Evolutionary conservation across 1,140 invertebrate genomes (phyloP).

Genomic region (Pararge aegeria): DNA sequence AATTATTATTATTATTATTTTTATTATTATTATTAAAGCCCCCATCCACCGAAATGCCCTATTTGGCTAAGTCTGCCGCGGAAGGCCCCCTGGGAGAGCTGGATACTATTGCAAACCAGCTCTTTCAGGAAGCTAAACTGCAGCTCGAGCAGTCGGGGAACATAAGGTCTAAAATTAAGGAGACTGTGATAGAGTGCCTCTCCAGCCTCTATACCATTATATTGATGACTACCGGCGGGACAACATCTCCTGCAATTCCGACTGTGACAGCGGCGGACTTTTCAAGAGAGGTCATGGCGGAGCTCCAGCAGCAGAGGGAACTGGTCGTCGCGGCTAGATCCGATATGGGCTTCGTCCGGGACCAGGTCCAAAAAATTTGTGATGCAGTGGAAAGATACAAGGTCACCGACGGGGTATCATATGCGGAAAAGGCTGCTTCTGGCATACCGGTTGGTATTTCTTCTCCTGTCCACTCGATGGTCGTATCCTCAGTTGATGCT

Average conservation of each 20-base stretch:
- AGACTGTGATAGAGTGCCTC: conserved; percentile 6
- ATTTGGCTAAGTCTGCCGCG: neutral
- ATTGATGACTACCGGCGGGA: neutral
- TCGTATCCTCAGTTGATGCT: neutral
- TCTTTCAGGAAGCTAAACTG: conserved; percentile 3
- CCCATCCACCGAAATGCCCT: neutral
- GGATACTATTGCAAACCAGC: neutral
- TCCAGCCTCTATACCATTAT: neutral
- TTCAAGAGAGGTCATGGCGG: neutral
- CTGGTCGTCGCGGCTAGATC: neutral
- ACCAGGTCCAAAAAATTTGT: neutral
- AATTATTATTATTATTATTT: no score
- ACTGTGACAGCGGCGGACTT: neutral
- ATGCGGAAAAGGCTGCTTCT: neutral
- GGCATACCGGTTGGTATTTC: neutral
- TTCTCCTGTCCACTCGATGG: conserved; percentile 1
- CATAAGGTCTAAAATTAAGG: conserved; percentile 16
- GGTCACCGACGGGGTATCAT: neutral
- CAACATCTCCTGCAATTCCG: neutral
- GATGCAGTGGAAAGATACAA: neutral
- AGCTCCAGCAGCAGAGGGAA: conserved; percentile 1
- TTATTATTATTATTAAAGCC: no score
- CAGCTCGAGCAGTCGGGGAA: conserved; percentile 14
- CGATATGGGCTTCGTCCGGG: neutral
- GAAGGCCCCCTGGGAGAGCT: neutral